Evolutionary conservation across 23 tunicate species (phyloP), one percentile per base, ranked within the genome.

Genomic region (Ascidia mentula): DNA sequence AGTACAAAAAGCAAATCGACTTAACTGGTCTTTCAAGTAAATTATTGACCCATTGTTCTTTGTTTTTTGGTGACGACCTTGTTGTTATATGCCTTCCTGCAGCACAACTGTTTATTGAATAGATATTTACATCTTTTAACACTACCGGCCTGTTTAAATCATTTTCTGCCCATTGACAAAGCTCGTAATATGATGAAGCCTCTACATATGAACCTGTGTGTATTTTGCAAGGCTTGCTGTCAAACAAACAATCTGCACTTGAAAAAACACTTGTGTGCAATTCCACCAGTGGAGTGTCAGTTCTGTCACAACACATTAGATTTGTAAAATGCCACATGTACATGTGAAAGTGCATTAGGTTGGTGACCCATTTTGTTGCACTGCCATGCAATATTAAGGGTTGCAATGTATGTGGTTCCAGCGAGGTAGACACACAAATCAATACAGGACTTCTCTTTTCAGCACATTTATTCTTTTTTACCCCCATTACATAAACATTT

Each of bases 221-320:
- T 2, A 2, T 31, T 35, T 34, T 34, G 75, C 38, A 28, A 18
- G 39, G 75, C 75, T 39, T 79, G 31, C 74, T 84, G 36, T 53
- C 76, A 0, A 82, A 72, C n/a, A 65, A 38, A 72, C 81, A 75
- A n/a, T 80, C 80, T 17, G 91, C 91, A 9, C 82, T 0, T 0
- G 91, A 87, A 76, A 87, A 60, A 0, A 87, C 77, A 26, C 85
- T 79, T 13, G 91, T 87, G 69, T 87, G 91, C 70, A 87, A 34
- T 69, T 80, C 91, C 8, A 74, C 28, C 30, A 34, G 18, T 18
- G 69, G 77, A 40, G 32, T 40, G 30, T 53, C 60, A 13, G 40
- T 37, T 12, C 76, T 32, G 6, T 53, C 26, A 53, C 81, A 69
- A 61, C 91, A 87, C n/a, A 84, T 84, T 0, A 87, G 33, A 65